phyloP scores from a whole-genome alignment of 2,113 vertebrate species.

The Mus musculus region DNA sequence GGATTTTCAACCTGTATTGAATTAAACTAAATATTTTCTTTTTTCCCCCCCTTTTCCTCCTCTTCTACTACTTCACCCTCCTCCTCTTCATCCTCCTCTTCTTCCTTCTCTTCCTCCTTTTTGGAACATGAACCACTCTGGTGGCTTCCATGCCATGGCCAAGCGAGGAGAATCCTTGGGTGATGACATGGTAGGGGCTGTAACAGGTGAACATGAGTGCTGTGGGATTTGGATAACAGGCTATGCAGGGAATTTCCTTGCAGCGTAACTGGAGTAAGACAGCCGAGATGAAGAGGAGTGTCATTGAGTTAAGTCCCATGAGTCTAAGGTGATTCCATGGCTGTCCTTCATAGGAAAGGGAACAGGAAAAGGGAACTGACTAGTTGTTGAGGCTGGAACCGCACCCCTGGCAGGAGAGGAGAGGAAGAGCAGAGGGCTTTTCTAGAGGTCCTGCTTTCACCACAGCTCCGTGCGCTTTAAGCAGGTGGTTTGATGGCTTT shows the following conservation, averaged over 20 bases:
- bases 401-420: background rate
- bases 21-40: background rate
- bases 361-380: background rate
- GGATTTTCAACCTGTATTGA: background rate
- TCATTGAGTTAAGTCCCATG: rapidly evolving
- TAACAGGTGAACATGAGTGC: rapidly evolving
- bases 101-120: background rate
- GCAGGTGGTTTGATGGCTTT: background rate
- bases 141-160: background rate
- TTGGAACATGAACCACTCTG: background rate
- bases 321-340: too few species aligned
- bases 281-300: too few species aligned
- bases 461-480: background rate
- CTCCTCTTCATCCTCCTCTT: background rate
- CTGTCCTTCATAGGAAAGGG: background rate
- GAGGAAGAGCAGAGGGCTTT: background rate
- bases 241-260: background rate
- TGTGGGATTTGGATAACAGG: rapidly evolving
- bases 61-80: too few species aligned
- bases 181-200: background rate
- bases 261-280: background rate
- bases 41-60: too few species aligned
- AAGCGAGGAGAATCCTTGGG: background rate
- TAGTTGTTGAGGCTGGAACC: background rate
- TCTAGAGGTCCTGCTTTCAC: background rate